Evolutionary conservation across 2,113 vertebrate genomes (phyloP), one percentile per base, ranked within the genome.

Genomic region (Collichthys lucidus): DNA sequence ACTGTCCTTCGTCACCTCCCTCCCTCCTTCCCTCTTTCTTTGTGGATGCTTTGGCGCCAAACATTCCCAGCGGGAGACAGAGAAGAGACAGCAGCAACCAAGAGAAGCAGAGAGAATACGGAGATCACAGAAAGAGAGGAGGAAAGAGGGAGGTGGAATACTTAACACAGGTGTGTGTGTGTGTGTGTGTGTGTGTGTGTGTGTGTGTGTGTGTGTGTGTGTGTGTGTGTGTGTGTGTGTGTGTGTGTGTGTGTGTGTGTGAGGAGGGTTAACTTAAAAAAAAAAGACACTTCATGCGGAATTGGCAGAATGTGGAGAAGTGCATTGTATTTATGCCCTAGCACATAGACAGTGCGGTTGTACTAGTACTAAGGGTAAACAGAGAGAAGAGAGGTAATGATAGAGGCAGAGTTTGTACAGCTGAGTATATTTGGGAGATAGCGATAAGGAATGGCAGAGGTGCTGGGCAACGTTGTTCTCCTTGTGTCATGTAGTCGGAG

Each of bases 31-130:
- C 60, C 14, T 53, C 16, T 52, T 84, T 75, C 73, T 80, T 74
- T 61, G 72, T 78, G 82, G 79, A 82, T 67, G 31, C 63, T 46
- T 86, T 66, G 71, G 70, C 49, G 46, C 64, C 69, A 20, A 61
- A 81, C 76, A 78, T 82, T 83, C 87, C 69, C 83, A 79, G 74
- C 11, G 60, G 82, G 88, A 77, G 77, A 66, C 47, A 57, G 70
- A 79, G 60, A 73, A 72, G 52, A 76, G 65, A 84, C 61, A 59
- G 83, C 72, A 70, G 69, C 77, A 84, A 20, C 62, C 64, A 42
- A 64, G 77, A 77, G 70, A 70, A 26, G 57, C 78, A 67, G 71
- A 69, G 74, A 75, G 44, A 88, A 85, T 77, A 79, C 17, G 69
- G 64, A 77, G 77, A 91, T 86, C 74, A 87, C 66, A 80, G 69